These are phyloP conservation scores for Drosophila infuscata DNA, from an alignment of 2,888 invertebrate genomes.

Conservation along the genomic window DNA sequence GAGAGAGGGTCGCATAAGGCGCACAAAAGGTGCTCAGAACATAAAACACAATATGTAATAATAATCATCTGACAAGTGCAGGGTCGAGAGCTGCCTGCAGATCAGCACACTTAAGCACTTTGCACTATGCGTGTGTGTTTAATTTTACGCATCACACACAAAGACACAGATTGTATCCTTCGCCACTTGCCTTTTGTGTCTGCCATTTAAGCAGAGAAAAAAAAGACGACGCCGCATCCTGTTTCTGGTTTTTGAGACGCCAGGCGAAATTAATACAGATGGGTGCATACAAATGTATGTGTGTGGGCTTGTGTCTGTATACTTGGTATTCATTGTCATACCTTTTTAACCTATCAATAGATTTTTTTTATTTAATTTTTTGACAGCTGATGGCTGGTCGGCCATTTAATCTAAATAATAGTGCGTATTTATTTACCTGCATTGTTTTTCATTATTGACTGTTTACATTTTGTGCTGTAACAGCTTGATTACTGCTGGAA, in stretches of 20 bases:
- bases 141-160: slow-evolving; percentile 13
- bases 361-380: slow-evolving; percentile 14
- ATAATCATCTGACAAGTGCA: slow-evolving; percentile 17
- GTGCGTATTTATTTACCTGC: slow-evolving; percentile 44
- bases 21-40: slow-evolving; percentile 5
- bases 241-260: slow-evolving; percentile 26
- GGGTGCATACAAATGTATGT: not conserved
- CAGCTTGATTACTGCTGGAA: slow-evolving; percentile 24
- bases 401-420: slow-evolving; percentile 43
- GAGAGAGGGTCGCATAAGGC: not conserved
- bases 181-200: slow-evolving; percentile 24
- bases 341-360: not conserved
- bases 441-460: slow-evolving; percentile 18
- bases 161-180: slow-evolving; percentile 53
- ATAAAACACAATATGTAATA: slow-evolving; percentile 16
- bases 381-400: slow-evolving; percentile 40
- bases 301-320: not conserved
- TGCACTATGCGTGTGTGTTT: slow-evolving; percentile 3
- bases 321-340: not conserved
- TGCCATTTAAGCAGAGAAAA: slow-evolving; percentile 3
- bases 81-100: slow-evolving; percentile 15
- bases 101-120: slow-evolving; percentile 21
- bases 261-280: not conserved
- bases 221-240: slow-evolving; percentile 23
- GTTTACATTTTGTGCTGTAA: slow-evolving; percentile 28